Evolutionary conservation across 2,888 invertebrate species (phyloP), one percentile per base, ranked within the genome.

Genomic region (Bombylius major): DNA sequence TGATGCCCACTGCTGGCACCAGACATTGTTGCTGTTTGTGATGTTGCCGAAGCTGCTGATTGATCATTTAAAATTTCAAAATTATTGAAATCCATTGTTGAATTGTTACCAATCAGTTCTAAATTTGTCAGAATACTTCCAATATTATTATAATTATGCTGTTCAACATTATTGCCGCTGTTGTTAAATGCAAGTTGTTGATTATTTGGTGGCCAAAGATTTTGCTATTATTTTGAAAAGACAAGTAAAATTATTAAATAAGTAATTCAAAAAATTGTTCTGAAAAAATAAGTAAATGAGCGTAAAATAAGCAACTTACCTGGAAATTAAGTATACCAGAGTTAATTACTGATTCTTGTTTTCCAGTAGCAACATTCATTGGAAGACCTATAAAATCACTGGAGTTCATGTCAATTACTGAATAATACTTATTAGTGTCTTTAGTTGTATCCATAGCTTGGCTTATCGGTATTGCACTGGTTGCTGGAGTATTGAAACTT

Each of bases 101-200:
- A 65, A 55, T 72, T 70, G 63, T 70, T 72, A 50, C 69, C 70
- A 55, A 73, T 71, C 58, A 73, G 69, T 58, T 65, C 65, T 64
- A 73, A 67, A 69, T 73, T 73, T 61, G 73, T 73, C 49, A 73
- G 66, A 65, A 73, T 73, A 63, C 72, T 73, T 52, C 73, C 73
- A 56, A 73, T 73, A 58, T 73, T 73, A 56, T 72, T 73, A 60
- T 73, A 73, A 54, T 66, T 70, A 56, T 72, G 71, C 5, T 71
- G 65, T 65, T 71, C 71, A 39, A 59, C 52, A 7, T 58, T 52
- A 53, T 63, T 66, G 1, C 23, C 23, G 23, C 62, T 70, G 62
- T 48, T 70, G 67, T 61, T 69, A 66, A 56, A 64, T 63, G 53
- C 57, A 50, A 60, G 64, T 65, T 51, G 65, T 5, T 59, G 59